Base-by-base conservation (phyloP, 2,113 vertebrate species). In the Dermatemys mawii region DNA sequence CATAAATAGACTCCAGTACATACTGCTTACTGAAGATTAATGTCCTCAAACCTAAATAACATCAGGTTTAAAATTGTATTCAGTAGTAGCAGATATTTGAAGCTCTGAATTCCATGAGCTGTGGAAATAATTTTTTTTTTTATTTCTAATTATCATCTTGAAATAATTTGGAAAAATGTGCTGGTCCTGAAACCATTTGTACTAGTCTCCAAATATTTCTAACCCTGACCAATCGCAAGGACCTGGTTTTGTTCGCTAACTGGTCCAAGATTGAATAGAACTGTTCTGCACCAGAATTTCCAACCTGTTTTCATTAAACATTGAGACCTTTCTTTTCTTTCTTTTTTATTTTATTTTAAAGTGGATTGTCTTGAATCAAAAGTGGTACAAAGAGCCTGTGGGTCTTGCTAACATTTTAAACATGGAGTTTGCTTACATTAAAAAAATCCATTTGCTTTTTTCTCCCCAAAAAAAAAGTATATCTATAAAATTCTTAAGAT, bases 1-100 rank as follows among this genome's bases (percentile, higher is more conserved):
- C 70, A 63, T 17, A 83, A 92, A 51, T 90, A 78, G 82, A 49
- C 35, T 29, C 2, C 87, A 60, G 90, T 96, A 95, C 88, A 90
- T 83, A 1, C 49, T 55, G 29, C 81, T 94, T 63, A 90, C 53
- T 83, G 89, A 78, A 90, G 80, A 81, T 8, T 75, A 13, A 70
- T 51, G 73, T 26, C 46, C 92, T 84, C 50, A 41, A 9, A 86
- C 49, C 22, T 87, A 92, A 82, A 87, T 88, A 27, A 4, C 32
- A 81, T 90, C 26, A 53, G 2, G 63, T 90, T 83, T 54, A 88
- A 88, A 83, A 55, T 76, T 76, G 8, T 13, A 70, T n/a, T 70
- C n/a, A 22, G 2, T 70, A 70, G 63, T 70, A 70, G 63, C n/a
- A 67, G 41, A 44, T 54, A 6, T 21, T n/a, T 73, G 67, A 73